Evolutionary conservation across 2,113 vertebrate genomes (phyloP).

Genomic region (chimpanzee (Pan troglodytes)): DNA sequence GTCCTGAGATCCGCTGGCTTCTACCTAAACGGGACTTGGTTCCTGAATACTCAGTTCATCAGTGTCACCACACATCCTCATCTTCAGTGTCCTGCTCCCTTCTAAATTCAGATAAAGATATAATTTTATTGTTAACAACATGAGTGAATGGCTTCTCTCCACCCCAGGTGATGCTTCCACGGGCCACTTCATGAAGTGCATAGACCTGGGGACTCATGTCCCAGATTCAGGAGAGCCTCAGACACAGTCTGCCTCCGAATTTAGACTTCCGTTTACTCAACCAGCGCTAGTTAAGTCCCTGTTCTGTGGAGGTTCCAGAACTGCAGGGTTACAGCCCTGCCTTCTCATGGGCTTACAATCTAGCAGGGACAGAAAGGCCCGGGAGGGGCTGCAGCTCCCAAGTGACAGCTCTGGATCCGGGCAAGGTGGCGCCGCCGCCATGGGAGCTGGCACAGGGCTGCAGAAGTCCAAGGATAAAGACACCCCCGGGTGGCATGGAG

Average conservation of each 20-base stretch:
- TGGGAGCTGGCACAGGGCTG: fast-evolving
- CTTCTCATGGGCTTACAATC: fast-evolving
- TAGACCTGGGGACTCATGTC: background rate
- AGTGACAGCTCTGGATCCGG: fast-evolving
- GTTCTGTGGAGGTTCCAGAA: background rate
- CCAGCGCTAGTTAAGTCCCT: background rate
- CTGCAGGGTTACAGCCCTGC: background rate
- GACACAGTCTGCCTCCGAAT: background rate
- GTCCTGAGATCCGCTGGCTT: fast-evolving
- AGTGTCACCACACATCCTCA: background rate
- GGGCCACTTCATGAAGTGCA: fast-evolving
- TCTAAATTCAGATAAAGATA: background rate
- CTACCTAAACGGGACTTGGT: fast-evolving
- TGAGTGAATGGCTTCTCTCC: background rate
- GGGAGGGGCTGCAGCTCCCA: background rate
- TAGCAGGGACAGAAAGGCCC: background rate
- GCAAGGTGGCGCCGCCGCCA: background rate
- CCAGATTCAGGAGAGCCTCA: background rate
- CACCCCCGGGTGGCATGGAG: no score
- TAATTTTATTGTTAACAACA: background rate
- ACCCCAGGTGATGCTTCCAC: no score
- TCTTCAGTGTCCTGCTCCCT: background rate
- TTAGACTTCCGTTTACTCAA: background rate
- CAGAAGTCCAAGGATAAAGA: background rate
- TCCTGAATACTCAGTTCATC: background rate